phyloP scores from a whole-genome alignment of 2,113 vertebrate species.

The Leptocoma aspasia region DNA sequence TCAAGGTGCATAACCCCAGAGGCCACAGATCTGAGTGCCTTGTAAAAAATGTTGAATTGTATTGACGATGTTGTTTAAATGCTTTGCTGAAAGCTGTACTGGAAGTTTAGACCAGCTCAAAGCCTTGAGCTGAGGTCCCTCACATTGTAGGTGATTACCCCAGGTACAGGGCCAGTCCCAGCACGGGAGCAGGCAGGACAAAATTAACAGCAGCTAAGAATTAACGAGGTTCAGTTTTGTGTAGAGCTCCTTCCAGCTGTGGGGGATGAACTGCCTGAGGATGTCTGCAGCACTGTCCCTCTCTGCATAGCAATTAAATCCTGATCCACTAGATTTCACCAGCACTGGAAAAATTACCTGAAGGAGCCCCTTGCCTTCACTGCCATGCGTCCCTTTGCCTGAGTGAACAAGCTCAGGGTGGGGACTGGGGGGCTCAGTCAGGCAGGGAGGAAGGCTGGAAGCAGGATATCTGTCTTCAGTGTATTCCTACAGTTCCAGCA shows the following conservation, averaged over 20 bases:
- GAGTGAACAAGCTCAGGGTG: background rate
- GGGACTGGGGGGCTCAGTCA: background rate
- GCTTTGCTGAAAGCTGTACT: rapidly evolving
- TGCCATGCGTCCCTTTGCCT: background rate
- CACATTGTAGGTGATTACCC: rapidly evolving
- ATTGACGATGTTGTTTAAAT: background rate
- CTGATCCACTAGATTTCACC: background rate
- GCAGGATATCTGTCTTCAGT: rapidly evolving
- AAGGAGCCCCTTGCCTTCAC: background rate
- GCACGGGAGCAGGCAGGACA: background rate
- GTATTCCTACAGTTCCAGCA: background rate
- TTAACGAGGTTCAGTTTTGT: background rate
- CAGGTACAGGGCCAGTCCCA: background rate
- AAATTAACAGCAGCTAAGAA: background rate
- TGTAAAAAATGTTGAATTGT: background rate
- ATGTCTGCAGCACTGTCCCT: background rate
- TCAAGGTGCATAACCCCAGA: background rate
- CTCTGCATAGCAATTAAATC: background rate
- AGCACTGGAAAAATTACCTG: background rate
- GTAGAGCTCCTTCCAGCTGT: background rate
- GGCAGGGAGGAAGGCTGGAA: background rate
- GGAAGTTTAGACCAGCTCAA: background rate
- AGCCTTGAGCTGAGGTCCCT: background rate
- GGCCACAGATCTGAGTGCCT: background rate
- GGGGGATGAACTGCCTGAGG: background rate